A percentile compares a stretch with the other conserved stretches of the same genome.
Conservation (phyloP, 2,113 vertebrate genomes). For the Pseudorhombus dupliciocellatus region DNA sequence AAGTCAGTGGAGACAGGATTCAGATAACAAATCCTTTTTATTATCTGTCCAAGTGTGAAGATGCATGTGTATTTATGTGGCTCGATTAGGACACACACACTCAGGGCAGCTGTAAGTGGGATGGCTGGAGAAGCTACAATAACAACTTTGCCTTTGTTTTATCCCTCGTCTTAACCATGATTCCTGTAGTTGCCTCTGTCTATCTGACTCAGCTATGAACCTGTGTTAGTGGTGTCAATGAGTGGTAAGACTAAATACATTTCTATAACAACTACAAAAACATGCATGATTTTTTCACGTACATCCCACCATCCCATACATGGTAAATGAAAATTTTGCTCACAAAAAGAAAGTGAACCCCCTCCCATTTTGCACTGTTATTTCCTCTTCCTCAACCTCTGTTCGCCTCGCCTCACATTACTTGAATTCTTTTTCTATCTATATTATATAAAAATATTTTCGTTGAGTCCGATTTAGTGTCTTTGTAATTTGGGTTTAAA, state of each 20-base stretch:
- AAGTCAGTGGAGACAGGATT: conserved; percentile 53
- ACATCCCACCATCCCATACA: no score
- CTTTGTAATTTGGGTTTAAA: no score
- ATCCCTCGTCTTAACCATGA: conserved; percentile 63
- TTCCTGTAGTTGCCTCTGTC: conserved; percentile 34
- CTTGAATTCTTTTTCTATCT: no score
- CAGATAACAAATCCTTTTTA: conserved; percentile 63
- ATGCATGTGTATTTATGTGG: conserved; percentile 39
- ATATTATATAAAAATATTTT: no score
- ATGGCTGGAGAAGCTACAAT: conserved; percentile 61
- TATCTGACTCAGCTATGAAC: conserved; percentile 10
- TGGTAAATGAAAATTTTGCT: no score
- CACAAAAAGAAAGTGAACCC: no score
- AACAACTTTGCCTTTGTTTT: conserved; percentile 66
- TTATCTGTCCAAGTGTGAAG: conserved; percentile 56
- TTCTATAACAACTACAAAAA: background rate
- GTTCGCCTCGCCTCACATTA: no score
- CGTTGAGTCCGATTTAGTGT: no score
- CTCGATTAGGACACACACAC: conserved; percentile 19
- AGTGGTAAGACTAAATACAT: background rate
- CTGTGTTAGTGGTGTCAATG: conserved; percentile 1
- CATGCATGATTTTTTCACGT: no score
- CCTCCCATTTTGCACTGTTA: no score
- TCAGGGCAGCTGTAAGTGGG: conserved; percentile 60
- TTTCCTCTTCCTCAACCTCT: no score